Evolutionary conservation across 2,797 vertebrate species (phyloP), one percentile per base, ranked within the genome.

Genomic region (Garrulus glandarius): DNA sequence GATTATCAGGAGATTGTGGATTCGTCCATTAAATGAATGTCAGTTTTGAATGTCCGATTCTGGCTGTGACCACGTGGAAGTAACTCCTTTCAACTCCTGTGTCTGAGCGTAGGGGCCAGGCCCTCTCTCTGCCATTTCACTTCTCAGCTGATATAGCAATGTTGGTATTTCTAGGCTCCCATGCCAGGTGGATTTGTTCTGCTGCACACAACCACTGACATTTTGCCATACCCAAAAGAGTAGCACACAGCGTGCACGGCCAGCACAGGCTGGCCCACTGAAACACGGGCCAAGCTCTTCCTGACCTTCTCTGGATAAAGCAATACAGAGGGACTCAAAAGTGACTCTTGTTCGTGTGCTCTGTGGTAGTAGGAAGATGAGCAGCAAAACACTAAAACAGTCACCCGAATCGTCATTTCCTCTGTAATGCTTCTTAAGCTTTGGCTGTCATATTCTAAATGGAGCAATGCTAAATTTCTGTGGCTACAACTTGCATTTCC

Each of bases 1-100:
- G 99, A 99, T 96, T 99, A 99, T 36, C 98, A 99, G 94, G 99
- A 99, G 97, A 99, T 99, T 95, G 94, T 99, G 91, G 99, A 99
- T 96, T 99, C 99, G 6, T 98, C 99, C 56, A 99, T 99, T 95
- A 99, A 99, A 98, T 99, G 98, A 98, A 97, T 32, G 77, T 17
- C 1, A 1, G 39, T 43, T 92, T 88, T 89, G 81, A 53, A 32
- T 18, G 27, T 72, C 67, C 8, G 0, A 27, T 55, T 59, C 57
- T 80, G 74, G 63, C 24, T 75, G 65, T 84, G 95, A 97, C 93
- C 67, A 94, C 23, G 84, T 98, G 97, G 93, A 98, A 96, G 83
- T 97, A 84, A 79, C 3, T 4, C 64, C 64, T 96, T 95, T 77
- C 89, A 91, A 4, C 63, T 92, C 85, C 81, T 90, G 10, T 98